Conservation (phyloP, 1,140 invertebrate species). For the Hirudo medicinalis region DNA sequence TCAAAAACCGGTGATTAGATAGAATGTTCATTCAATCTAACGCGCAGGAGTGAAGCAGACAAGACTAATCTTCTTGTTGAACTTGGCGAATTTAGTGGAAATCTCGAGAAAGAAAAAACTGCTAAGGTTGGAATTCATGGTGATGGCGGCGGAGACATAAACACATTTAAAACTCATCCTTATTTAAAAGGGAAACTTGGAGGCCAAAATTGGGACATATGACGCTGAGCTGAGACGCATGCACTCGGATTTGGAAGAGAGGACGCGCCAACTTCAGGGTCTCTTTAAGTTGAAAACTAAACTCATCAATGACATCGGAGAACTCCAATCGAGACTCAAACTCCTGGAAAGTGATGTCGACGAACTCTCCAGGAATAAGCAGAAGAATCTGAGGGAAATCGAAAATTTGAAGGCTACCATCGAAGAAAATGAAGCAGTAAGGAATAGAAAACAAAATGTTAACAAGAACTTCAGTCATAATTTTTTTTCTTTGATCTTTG, state of each 20-base stretch:
- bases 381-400: slow-evolving; percentile 2
- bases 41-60: not conserved
- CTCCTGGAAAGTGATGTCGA: not conserved
- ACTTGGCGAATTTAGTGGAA: not conserved
- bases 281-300: not conserved
- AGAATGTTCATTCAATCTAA: not conserved
- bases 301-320: not conserved
- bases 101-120: not conserved
- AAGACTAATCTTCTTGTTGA: not conserved
- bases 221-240: not conserved
- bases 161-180: not conserved
- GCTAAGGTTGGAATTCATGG: not conserved
- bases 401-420: not conserved
- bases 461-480: not conserved
- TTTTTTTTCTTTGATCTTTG: not conserved
- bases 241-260: not conserved
- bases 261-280: not conserved
- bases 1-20: too few species aligned
- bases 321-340: slow-evolving; percentile 7
- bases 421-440: not conserved
- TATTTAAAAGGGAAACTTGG: not conserved
- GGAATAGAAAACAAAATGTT: not conserved
- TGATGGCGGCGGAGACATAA: not conserved
- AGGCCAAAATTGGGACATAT: not conserved
- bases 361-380: not conserved